Evolutionary conservation across 2,888 invertebrate genomes (phyloP).

Genomic region (Cosmia pyralina): DNA sequence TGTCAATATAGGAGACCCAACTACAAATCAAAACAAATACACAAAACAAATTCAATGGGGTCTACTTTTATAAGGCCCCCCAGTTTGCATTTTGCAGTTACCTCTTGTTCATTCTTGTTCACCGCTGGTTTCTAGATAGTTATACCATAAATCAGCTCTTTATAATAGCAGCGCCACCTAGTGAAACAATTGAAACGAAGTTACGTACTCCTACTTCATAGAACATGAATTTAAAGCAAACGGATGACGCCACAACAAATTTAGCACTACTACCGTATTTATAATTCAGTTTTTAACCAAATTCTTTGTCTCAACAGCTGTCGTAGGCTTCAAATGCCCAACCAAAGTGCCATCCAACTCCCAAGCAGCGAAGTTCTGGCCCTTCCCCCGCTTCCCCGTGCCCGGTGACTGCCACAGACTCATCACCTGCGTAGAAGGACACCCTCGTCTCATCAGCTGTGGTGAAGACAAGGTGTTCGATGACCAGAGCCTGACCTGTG

Average conservation of each 20-base stretch:
- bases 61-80: no score
- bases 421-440: conserved; percentile 97
- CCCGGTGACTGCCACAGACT: conserved; percentile 96
- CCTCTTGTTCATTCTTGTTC: no score
- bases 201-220: no score
- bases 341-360: conserved; percentile 95
- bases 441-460: conserved; percentile 96
- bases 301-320: conserved; percentile 89
- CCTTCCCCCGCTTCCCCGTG: conserved; percentile 97
- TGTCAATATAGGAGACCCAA: no score
- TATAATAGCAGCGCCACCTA: not conserved
- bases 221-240: not conserved
- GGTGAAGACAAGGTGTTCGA: conserved; percentile 97
- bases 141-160: no score
- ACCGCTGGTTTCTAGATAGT: no score
- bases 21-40: no score
- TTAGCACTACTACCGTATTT: not conserved
- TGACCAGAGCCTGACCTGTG: conserved; percentile 95
- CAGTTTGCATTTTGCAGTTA: no score
- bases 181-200: not conserved
- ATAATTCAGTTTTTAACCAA: not conserved
- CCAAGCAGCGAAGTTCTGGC: conserved; percentile 97
- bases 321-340: conserved; percentile 98
- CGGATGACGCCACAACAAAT: not conserved
- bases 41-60: no score